phyloP scores from a whole-genome alignment of 2,113 vertebrate species.

The Rhinoptilus africanus region DNA sequence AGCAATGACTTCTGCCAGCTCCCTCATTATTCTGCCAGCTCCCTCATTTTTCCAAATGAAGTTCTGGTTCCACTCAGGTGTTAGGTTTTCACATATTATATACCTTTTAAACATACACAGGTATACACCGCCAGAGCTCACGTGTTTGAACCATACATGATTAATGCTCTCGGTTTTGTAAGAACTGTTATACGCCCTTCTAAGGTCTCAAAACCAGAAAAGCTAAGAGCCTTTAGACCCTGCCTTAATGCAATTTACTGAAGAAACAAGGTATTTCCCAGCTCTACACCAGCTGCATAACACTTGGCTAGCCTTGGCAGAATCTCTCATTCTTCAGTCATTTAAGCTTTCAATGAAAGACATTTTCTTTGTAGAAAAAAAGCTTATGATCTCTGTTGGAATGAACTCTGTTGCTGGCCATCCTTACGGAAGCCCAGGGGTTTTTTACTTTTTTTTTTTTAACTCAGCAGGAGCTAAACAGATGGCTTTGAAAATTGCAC shows the following conservation, averaged over 20 bases:
- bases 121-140: neutral
- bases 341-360: neutral
- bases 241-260: neutral
- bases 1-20: too few species aligned
- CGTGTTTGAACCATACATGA: neutral
- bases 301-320: conserved; percentile 11
- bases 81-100: neutral
- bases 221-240: neutral
- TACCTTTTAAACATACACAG: neutral
- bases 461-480: neutral
- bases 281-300: neutral
- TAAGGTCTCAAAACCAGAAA: neutral
- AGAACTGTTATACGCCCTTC: neutral
- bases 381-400: neutral
- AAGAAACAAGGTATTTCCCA: neutral
- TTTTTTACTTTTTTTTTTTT: neutral
- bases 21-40: too few species aligned
- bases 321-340: neutral
- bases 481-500: neutral
- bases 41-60: too few species aligned
- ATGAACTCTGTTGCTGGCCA: neutral
- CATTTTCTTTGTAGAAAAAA: neutral
- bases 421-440: neutral
- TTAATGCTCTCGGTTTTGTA: neutral
- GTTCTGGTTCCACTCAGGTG: neutral